A percentile compares a stretch with the other conserved stretches of the same genome.
Evolutionary conservation across 1,140 invertebrate genomes (phyloP).

Genomic region (Teleopsis dalmanni): DNA sequence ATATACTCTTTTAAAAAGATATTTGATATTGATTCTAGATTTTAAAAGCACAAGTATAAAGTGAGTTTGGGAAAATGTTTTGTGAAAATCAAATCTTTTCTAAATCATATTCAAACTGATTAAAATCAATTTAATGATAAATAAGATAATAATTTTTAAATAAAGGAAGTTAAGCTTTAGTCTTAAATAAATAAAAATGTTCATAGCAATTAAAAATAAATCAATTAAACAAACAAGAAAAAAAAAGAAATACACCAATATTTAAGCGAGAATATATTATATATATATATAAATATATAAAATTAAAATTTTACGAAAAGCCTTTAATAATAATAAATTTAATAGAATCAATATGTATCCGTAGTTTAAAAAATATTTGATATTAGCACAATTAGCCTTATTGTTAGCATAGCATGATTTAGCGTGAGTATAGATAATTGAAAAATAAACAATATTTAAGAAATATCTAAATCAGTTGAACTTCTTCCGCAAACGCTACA

Average conservation of each 20-base stretch:
- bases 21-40: neutral
- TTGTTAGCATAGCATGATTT: conserved; percentile 2
- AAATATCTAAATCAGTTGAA: too few relatives aligned
- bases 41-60: neutral
- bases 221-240: conserved; percentile 12
- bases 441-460: too few relatives aligned
- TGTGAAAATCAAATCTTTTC: too few relatives aligned
- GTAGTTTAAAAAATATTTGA: neutral
- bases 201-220: conserved; percentile 10
- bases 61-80: neutral
- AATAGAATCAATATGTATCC: neutral
- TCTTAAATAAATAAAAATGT: neutral
- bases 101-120: neutral
- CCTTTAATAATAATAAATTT: too few relatives aligned
- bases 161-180: conserved; percentile 1
- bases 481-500: too few relatives aligned
- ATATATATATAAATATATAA: conserved; percentile 15
- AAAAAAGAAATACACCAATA: conserved; percentile 9
- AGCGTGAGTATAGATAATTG: conserved; percentile 2
- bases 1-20: neutral
- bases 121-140: neutral
- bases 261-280: conserved; percentile 5
- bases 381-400: conserved; percentile 7
- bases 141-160: conserved; percentile 9
- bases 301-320: conserved; percentile 6